phyloP scores from a whole-genome alignment of 2,888 invertebrate species.

The Calephelis perditalis region DNA sequence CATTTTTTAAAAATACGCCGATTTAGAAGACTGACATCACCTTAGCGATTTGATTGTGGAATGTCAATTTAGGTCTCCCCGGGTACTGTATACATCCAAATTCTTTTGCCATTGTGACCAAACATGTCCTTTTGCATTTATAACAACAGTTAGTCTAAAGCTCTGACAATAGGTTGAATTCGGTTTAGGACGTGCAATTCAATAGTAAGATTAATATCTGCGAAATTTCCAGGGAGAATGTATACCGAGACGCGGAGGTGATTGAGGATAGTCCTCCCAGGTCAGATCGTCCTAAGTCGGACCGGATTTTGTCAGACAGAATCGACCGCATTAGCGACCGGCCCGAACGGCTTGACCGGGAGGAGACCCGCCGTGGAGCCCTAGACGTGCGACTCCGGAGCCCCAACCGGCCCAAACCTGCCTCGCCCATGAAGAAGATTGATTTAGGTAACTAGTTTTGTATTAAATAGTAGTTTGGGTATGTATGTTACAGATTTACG shows the following conservation, averaged over 20 bases:
- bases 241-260: slow-evolving; percentile 71
- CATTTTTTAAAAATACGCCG: too few species aligned
- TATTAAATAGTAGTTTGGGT: too few species aligned
- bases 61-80: too few species aligned
- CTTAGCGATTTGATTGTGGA: too few species aligned
- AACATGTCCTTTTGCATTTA: too few species aligned
- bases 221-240: slow-evolving; percentile 56
- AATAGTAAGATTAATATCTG: background rate
- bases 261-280: slow-evolving; percentile 51
- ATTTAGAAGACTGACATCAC: too few species aligned
- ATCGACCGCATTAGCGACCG: slow-evolving; percentile 9
- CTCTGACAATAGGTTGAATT: too few species aligned
- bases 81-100: too few species aligned
- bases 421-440: slow-evolving; percentile 71
- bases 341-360: slow-evolving; percentile 20
- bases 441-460: slow-evolving; percentile 52
- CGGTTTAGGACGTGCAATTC: too few species aligned
- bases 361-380: slow-evolving; percentile 29
- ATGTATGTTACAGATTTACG: too few species aligned
- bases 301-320: slow-evolving; percentile 21
- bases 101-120: too few species aligned
- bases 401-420: slow-evolving; percentile 42
- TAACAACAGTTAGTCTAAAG: too few species aligned
- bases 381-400: slow-evolving; percentile 57
- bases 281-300: slow-evolving; percentile 34